Conservation (phyloP, 1,140 invertebrate genomes). For the Achroia grisella region DNA sequence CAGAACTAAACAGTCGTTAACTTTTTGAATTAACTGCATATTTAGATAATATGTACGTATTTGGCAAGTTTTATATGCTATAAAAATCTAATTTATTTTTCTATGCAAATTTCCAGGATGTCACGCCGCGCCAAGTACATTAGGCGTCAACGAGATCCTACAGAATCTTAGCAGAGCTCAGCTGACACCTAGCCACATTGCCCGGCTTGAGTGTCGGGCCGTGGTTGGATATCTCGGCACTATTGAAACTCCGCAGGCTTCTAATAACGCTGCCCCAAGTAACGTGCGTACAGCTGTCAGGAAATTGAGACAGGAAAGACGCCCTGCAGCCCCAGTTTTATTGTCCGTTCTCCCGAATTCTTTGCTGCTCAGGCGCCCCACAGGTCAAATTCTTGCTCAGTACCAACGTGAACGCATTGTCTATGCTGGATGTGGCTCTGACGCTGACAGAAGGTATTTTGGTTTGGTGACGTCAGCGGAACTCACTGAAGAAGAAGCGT, state of each 20-base stretch:
- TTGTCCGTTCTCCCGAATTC: constrained; percentile 88
- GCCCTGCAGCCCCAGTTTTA: constrained; percentile 89
- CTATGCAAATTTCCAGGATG: constrained; percentile 39
- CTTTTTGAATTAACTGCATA: too few species aligned
- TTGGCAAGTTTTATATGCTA: too few species aligned
- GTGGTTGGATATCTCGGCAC: constrained; percentile 96
- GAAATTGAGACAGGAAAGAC: constrained; percentile 90
- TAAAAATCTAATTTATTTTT: neutral
- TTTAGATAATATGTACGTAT: too few species aligned
- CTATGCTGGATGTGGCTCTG: constrained; percentile 91
- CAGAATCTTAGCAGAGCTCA: constrained; percentile 51
- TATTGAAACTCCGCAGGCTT: constrained; percentile 94
- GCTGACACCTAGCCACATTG: constrained; percentile 41
- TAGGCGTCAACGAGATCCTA: constrained; percentile 57
- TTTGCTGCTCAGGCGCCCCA: constrained; percentile 83
- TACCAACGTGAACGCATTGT: constrained; percentile 91
- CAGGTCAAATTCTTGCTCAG: constrained; percentile 73
- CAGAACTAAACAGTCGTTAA: too few species aligned
- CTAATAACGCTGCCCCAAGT: constrained; percentile 83
- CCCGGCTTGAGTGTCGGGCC: constrained; percentile 82
- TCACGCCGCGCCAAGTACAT: constrained; percentile 48
- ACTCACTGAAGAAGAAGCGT: constrained; percentile 68
- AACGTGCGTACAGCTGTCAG: constrained; percentile 88
- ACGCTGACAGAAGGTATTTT: constrained; percentile 93
- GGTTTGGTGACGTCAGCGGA: constrained; percentile 86